These are phyloP conservation scores for Phaethornis superciliosus DNA, from an alignment of 2,113 vertebrate species.

Conservation along the genomic window DNA sequence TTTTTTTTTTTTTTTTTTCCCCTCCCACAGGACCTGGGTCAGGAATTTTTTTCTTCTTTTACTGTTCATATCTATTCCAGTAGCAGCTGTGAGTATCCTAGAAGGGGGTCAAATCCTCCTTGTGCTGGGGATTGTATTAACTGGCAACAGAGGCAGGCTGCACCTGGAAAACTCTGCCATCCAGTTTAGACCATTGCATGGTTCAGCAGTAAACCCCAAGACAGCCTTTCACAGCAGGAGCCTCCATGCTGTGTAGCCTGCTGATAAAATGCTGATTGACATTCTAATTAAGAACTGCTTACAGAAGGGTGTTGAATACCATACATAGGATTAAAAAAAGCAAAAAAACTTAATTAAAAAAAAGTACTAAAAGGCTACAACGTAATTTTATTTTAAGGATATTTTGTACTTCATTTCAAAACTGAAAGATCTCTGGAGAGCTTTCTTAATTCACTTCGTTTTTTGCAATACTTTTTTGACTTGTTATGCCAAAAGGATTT, in stretches of 20 bases:
- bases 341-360: not conserved
- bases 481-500: not conserved
- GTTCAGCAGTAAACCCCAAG: not conserved
- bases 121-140: not conserved
- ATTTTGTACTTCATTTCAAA: not conserved
- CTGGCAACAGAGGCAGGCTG: not conserved
- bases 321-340: not conserved
- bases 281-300: not conserved
- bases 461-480: not conserved
- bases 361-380: not conserved
- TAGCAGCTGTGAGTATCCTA: not conserved
- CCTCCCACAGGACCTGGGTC: not conserved
- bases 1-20: not conserved
- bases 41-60: not conserved
- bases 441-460: not conserved
- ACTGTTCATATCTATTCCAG: not conserved
- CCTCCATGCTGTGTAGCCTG: not conserved
- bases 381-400: not conserved
- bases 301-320: not conserved
- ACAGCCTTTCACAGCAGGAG: not conserved
- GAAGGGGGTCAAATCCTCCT: not conserved
- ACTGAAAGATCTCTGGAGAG: not conserved
- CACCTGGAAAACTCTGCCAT: not conserved
- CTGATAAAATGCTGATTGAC: not conserved
- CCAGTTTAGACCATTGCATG: not conserved